These are phyloP conservation scores for Phalacrocorax aristotelis DNA, from an alignment of 2,113 vertebrate genomes.

Conservation along the genomic window DNA sequence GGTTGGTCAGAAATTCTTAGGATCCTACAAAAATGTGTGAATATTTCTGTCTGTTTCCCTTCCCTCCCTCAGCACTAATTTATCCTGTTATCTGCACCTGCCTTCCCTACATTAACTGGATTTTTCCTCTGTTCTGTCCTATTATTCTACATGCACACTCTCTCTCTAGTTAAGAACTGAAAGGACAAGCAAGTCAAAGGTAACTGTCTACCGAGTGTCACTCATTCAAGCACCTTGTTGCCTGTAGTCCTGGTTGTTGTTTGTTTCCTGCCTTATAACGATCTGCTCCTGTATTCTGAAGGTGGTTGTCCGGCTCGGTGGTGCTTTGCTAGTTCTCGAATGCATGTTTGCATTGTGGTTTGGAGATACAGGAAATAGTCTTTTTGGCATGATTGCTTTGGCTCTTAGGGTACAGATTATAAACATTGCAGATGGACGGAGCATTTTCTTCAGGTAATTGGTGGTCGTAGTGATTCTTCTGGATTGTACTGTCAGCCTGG, in stretches of 20 bases:
- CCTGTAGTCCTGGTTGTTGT: background rate
- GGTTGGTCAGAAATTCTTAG: constrained; percentile 64
- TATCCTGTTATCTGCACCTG: constrained; percentile 25
- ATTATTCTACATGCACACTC: constrained; percentile 78
- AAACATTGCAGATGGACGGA: background rate
- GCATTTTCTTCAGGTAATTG: background rate
- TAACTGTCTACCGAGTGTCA: constrained; percentile 72
- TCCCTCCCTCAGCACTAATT: constrained; percentile 20
- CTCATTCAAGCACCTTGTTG: background rate
- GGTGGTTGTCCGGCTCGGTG: background rate
- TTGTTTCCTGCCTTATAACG: background rate
- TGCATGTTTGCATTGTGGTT: constrained; percentile 30
- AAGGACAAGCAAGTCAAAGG: constrained; percentile 86
- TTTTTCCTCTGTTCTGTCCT: constrained; percentile 74
- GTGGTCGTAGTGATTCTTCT: background rate
- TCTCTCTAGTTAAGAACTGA: constrained; percentile 97
- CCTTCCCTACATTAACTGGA: constrained; percentile 73
- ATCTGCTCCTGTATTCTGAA: background rate
- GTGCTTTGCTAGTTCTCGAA: background rate
- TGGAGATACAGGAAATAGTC: background rate
- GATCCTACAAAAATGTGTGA: constrained; percentile 28
- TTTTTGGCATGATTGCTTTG: constrained; percentile 29
- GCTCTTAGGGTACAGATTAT: background rate
- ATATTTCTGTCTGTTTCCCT: background rate
- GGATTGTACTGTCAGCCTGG: background rate